Conservation (phyloP, 2,797 vertebrate genomes). For the Ispidina lecontei region DNA sequence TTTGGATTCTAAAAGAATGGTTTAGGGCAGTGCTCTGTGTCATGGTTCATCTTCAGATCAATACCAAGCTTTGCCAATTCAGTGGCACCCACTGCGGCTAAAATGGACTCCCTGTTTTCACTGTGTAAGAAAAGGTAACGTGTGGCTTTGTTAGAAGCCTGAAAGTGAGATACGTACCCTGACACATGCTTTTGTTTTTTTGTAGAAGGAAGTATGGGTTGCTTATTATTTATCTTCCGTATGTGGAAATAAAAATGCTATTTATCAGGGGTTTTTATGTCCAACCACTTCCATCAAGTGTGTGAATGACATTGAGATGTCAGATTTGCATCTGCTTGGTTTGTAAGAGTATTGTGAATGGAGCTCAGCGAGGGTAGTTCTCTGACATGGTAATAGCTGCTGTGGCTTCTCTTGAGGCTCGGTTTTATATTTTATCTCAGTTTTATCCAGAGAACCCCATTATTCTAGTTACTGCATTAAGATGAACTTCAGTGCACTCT, state of each 20-base stretch:
- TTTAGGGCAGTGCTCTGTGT: not conserved
- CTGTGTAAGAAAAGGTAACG: not conserved
- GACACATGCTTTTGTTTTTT: not conserved
- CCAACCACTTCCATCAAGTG: not conserved
- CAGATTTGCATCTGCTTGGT: not conserved
- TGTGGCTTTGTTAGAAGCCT: not conserved
- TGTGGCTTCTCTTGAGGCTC: not conserved
- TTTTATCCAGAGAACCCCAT: not conserved
- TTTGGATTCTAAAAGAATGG: not conserved
- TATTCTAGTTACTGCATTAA: not conserved
- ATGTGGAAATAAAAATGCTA: not conserved
- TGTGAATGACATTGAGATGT: conserved; percentile 13
- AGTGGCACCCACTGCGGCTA: not conserved
- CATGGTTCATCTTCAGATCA: not conserved
- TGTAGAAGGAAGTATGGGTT: not conserved
- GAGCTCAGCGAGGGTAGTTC: not conserved
- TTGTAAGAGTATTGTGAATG: not conserved
- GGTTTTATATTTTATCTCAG: not conserved
- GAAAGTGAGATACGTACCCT: not conserved
- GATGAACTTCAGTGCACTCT: not conserved
- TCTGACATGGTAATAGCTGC: not conserved
- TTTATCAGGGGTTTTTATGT: not conserved
- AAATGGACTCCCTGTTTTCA: not conserved
- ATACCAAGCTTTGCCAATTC: not conserved
- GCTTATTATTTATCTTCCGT: not conserved